A percentile compares a stretch with the other conserved stretches of the same genome.
Conservation (phyloP, 2,888 invertebrate species). For the Salpingus planirostris region DNA sequence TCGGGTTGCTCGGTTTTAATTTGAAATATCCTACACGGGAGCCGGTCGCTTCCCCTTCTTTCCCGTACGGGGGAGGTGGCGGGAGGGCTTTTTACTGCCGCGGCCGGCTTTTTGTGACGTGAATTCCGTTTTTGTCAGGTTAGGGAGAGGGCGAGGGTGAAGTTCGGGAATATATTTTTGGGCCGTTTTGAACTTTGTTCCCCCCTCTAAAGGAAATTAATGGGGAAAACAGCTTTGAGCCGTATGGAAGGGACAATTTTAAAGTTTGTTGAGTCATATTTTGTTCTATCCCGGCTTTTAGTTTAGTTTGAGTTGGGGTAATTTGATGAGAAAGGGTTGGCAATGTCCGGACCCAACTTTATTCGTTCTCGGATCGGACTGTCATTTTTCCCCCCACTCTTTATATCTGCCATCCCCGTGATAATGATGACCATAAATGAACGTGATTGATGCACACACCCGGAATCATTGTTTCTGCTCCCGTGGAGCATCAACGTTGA, state of each 20-base stretch:
- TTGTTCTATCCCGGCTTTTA: conserved; percentile 22
- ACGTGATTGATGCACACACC: too few relatives aligned
- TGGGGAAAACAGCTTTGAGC: conserved; percentile 33
- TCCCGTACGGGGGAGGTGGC: too few relatives aligned
- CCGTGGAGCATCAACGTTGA: too few relatives aligned
- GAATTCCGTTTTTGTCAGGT: conserved; percentile 25
- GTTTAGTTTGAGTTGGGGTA: conserved; percentile 22
- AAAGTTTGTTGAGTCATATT: conserved; percentile 30
- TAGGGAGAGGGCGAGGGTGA: conserved; percentile 16
- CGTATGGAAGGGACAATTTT: conserved; percentile 30
- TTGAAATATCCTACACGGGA: conserved; percentile 29
- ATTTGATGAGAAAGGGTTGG: conserved; percentile 24
- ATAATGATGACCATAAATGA: background rate
- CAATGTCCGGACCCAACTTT: conserved; percentile 16
- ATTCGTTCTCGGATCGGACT: conserved; percentile 17
- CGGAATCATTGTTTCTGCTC: too few relatives aligned
- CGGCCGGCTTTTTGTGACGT: conserved; percentile 31
- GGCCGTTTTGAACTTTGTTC: conserved; percentile 34
- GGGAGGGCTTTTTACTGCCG: conserved; percentile 29
- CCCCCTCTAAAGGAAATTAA: conserved; percentile 33
- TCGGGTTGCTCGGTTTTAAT: conserved; percentile 28
- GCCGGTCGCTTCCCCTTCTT: conserved; percentile 16
- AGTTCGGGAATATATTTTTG: conserved; percentile 31
- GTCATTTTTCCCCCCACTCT: conserved; percentile 11
- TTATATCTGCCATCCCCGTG: background rate